These are phyloP conservation scores for Podabrus alpinus DNA, from an alignment of 2,888 invertebrate species.

Conservation along the genomic window DNA sequence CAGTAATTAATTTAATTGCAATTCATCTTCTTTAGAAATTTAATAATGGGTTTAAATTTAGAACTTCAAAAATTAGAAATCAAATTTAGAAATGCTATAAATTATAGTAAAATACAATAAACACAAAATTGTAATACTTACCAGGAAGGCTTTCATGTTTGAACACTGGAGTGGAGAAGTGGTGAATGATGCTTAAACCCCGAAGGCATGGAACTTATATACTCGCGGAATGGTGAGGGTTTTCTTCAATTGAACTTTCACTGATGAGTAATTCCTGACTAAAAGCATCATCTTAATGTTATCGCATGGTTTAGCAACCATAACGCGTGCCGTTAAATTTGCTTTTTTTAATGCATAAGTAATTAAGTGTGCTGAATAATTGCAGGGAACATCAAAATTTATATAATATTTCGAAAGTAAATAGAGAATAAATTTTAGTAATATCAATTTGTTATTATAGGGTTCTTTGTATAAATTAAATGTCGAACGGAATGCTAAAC, in stretches of 20 bases:
- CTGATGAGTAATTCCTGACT: constrained; percentile 13
- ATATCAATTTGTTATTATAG: no score
- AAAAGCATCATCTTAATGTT: constrained; percentile 5
- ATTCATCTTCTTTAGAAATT: not conserved
- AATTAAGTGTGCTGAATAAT: no score
- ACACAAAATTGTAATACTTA: not conserved
- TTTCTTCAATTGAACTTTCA: constrained; percentile 16
- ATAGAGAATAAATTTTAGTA: not conserved
- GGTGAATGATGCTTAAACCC: constrained; percentile 16
- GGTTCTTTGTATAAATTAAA: no score
- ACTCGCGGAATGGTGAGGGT: constrained; percentile 2
- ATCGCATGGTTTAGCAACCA: constrained; percentile 22
- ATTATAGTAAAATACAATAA: not conserved
- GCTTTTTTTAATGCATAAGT: constrained; percentile 8
- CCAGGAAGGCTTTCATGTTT: constrained; percentile 19
- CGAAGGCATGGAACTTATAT: constrained; percentile 5
- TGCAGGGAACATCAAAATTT: not conserved
- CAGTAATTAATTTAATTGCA: not conserved
- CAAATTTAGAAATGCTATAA: not conserved
- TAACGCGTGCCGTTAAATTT: constrained; percentile 22
- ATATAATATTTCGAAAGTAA: not conserved
- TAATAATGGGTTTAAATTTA: not conserved
- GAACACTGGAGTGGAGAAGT: constrained; percentile 7
- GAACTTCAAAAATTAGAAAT: not conserved
- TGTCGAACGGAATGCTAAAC: no score